phyloP scores from a whole-genome alignment of 92 coral and sea anemone species.

The Epizoanthus ramosus region DNA sequence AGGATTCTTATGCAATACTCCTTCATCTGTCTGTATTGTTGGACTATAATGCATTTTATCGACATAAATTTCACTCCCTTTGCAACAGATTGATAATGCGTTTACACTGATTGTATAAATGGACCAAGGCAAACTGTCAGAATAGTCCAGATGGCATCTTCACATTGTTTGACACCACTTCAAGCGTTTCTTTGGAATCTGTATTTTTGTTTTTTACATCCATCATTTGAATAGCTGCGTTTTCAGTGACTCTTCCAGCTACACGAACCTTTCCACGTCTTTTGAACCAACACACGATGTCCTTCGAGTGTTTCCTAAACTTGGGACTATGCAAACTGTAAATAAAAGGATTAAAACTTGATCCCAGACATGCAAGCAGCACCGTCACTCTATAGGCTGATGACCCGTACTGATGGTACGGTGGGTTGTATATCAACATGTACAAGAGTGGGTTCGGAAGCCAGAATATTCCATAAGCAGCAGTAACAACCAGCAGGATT shows the following conservation, averaged over 20 bases:
- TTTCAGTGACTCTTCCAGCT: not conserved
- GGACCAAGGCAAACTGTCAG: not conserved
- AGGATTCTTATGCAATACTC: too few species aligned
- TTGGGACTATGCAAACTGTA: constrained; percentile 60
- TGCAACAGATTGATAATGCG: too few species aligned
- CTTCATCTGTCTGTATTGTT: too few species aligned
- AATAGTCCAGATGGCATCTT: constrained; percentile 24
- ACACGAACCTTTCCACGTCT: not conserved
- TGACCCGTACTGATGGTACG: constrained; percentile 47
- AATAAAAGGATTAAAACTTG: constrained; percentile 58
- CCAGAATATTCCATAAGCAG: constrained; percentile 58
- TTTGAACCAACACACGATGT: constrained; percentile 24
- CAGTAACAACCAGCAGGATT: constrained; percentile 51
- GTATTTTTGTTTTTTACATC: not conserved
- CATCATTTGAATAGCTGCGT: not conserved
- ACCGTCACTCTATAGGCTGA: constrained; percentile 46
- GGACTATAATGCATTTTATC: too few species aligned
- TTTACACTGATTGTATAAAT: too few species aligned
- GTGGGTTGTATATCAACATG: constrained; percentile 54
- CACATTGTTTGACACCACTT: not conserved
- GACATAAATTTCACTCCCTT: too few species aligned
- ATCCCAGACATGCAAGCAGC: constrained; percentile 54
- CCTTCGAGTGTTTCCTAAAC: constrained; percentile 50
- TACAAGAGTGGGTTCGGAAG: constrained; percentile 59
- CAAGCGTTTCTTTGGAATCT: not conserved